Percentiles rank a stretch among this genome's conserved stretches.
Conservation (phyloP, 2,797 vertebrate genomes). For the Poeciliopsis infans region DNA sequence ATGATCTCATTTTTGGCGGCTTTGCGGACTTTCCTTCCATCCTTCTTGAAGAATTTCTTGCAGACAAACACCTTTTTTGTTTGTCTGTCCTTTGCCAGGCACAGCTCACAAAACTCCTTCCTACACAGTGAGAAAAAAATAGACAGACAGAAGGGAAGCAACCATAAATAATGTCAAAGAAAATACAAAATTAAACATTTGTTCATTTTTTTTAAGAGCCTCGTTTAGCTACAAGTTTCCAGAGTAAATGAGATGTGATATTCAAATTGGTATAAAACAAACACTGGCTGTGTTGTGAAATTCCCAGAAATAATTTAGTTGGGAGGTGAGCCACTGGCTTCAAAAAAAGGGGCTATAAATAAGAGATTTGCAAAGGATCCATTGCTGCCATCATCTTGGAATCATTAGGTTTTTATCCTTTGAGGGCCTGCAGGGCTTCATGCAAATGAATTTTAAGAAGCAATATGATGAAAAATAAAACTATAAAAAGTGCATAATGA, state of each 20-base stretch:
- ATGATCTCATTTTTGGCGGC: conserved; percentile 91
- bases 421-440: conserved; percentile 15
- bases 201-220: not conserved
- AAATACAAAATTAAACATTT: conserved; percentile 6
- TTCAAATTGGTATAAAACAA: conserved; percentile 31
- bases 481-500: conserved; percentile 17
- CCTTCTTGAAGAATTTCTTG: conserved; percentile 91
- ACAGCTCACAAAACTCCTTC: conserved; percentile 91
- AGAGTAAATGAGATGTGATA: conserved; percentile 13
- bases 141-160: conserved; percentile 24
- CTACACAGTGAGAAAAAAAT: conserved; percentile 63
- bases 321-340: conserved; percentile 12
- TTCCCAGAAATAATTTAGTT: conserved; percentile 41
- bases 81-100: conserved; percentile 86
- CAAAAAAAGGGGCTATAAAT: conserved; percentile 36
- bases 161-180: conserved; percentile 23
- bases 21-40: conserved; percentile 88
- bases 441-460: conserved; percentile 34
- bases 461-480: conserved; percentile 34
- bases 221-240: conserved; percentile 15
- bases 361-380: conserved; percentile 32
- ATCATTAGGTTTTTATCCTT: conserved; percentile 30
- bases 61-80: conserved; percentile 88
- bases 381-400: conserved; percentile 26
- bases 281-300: conserved; percentile 30